A percentile compares a stretch with the other conserved stretches of the same genome.
phyloP scores from a whole-genome alignment of 64 coral and sea anemone species.

The Porites lutea region DNA sequence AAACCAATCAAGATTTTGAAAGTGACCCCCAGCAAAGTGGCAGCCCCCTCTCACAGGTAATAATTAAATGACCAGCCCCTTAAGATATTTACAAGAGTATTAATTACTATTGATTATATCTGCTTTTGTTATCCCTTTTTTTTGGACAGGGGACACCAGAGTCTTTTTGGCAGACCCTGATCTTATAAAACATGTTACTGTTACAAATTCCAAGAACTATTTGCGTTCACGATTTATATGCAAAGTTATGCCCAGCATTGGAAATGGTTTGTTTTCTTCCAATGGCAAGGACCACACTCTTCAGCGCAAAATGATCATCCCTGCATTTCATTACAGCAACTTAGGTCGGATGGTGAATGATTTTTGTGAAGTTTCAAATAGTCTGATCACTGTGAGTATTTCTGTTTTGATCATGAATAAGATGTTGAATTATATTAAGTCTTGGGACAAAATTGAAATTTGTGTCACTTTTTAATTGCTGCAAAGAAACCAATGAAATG shows the following conservation, averaged over 20 bases:
- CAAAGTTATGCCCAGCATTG: slow-evolving; percentile 48
- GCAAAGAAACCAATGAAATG: too few species aligned
- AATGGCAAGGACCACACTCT: slow-evolving; percentile 63
- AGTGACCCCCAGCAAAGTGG: too few species aligned
- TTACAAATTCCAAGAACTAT: slow-evolving; percentile 67
- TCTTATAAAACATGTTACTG: slow-evolving; percentile 54
- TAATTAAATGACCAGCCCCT: too few species aligned
- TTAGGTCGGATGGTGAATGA: slow-evolving; percentile 66
- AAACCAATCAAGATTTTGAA: too few species aligned
- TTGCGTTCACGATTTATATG: background rate
- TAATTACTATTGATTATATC: background rate
- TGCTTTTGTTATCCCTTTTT: background rate
- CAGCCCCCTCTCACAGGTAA: too few species aligned
- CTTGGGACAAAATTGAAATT: too few species aligned
- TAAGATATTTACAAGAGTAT: background rate
- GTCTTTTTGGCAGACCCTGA: slow-evolving; percentile 58
- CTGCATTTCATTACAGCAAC: slow-evolving; percentile 74
- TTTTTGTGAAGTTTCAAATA: slow-evolving; percentile 49
- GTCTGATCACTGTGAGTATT: slow-evolving; percentile 46
- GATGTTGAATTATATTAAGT: background rate
- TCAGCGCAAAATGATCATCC: slow-evolving; percentile 75
- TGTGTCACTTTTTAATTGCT: too few species aligned
- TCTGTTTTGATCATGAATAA: too few species aligned
- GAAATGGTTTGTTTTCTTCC: slow-evolving; percentile 71
- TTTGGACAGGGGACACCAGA: slow-evolving; percentile 7